Evolutionary conservation across 2,797 vertebrate genomes (phyloP), one percentile per base, ranked within the genome.

Genomic region (Fundulus diaphanus): DNA sequence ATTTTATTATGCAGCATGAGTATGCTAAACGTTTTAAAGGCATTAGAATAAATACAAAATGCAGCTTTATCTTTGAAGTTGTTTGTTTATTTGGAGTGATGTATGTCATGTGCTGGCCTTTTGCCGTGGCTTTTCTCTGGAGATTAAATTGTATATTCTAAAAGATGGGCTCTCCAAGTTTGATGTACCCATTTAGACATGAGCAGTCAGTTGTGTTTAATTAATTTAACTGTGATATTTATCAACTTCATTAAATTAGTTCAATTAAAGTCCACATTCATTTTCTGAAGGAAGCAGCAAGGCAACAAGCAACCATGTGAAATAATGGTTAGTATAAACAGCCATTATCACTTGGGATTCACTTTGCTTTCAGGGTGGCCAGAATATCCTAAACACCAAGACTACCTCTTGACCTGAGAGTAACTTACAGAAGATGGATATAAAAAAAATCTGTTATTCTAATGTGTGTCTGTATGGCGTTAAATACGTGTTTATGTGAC

Each of bases 241-340:
- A 90, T 92, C 91, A 86, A 85, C 68, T 77, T 71, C 80, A 76
- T 87, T 91, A 90, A 85, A 92, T 90, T 86, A 85, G 86, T 84
- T 87, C 63, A 90, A 81, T 93, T 90, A 88, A 84, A 89, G 77
- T 59, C 82, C 66, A 70, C 78, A 77, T 82, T 83, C 49, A 70
- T 87, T 89, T 87, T 78, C 52, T 5, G 31, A 73, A 72, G 20
- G 79, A 70, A 29, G 80, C 76, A 72, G 85, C 72, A 52, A 54
- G 67, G 79, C 85, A 74, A 68, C 75, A 74, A 77, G 73, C 80
- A 29, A 71, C 68, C 71, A 18, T 73, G 81, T 84, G 81, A 81
- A 81, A 82, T 59, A 79, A 69, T 70, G 76, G 75, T 92, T 90
- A 82, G 82, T 83, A 76, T 76, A 78, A 84, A 54, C 33, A 2